Evolutionary conservation across 2,888 invertebrate species (phyloP).

Genomic region (Diadegma fenestrale): DNA sequence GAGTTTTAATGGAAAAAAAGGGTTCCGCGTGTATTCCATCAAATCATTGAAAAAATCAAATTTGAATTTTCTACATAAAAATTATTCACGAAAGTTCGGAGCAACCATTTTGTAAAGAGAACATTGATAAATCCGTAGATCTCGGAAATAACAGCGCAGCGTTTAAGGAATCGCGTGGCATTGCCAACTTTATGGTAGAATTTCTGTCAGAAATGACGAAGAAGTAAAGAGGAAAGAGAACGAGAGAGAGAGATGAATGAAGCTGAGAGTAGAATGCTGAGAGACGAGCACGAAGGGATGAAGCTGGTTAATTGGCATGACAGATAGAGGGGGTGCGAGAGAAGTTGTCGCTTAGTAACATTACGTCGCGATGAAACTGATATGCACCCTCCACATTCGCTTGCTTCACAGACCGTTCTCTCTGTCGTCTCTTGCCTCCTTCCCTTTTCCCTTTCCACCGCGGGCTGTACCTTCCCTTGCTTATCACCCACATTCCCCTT

Average conservation of each 20-base stretch:
- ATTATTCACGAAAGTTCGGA: not conserved
- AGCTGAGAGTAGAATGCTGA: constrained; percentile 42
- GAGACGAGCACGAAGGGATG: constrained; percentile 55
- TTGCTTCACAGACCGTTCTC: constrained; percentile 53
- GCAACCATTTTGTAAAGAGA: not conserved
- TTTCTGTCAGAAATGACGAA: constrained; percentile 16
- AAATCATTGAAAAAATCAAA: no score
- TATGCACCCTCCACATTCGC: constrained; percentile 71
- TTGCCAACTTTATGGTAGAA: constrained; percentile 17
- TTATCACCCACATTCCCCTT: constrained; percentile 49
- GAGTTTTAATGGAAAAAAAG: no score
- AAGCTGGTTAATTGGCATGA: constrained; percentile 80
- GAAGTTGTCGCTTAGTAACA: constrained; percentile 82
- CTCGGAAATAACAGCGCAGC: constrained; percentile 35
- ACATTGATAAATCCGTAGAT: not conserved
- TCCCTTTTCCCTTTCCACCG: not conserved
- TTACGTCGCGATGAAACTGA: constrained; percentile 81
- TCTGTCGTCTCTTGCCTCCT: constrained; percentile 43
- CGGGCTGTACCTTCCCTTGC: constrained; percentile 13
- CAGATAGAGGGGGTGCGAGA: constrained; percentile 82
- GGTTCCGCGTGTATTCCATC: not conserved
- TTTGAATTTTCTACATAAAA: not conserved
- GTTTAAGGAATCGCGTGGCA: constrained; percentile 24
- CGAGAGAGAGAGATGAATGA: constrained; percentile 53
- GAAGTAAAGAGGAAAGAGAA: not conserved